Evolutionary conservation across 2,888 invertebrate genomes (phyloP), one percentile per base, ranked within the genome.

Genomic region (Nudaria mundana): DNA sequence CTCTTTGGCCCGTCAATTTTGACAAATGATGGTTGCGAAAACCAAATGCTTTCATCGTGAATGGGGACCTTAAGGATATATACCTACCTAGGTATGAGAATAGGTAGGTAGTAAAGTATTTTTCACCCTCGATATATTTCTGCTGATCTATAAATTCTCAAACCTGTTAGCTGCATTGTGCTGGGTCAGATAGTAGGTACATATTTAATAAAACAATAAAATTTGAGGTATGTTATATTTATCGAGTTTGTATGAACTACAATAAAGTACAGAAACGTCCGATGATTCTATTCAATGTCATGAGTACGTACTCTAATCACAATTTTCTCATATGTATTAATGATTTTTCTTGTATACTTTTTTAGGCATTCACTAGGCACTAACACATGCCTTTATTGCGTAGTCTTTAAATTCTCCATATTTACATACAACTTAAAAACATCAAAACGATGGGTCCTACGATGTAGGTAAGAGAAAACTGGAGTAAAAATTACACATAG

Each of bases 241-340:
- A 87, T 87, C 84, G 78, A 88, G 81, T 86, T 87, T 85, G 84
- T 87, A 87, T 86, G 87, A 81, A 81, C 88, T 88, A 88, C 85
- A 80, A 78, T 88, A 85, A 86, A 83, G 71, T 87, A 87, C 81
- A 81, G 86, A 85, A 84, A 84, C 81, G 81, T 81, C 70, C 70
- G 69, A 84, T 84, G 82, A 83, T 72, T 62, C 81, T 84, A 84
- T 84, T 84, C 78, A 81, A 79, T 76, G 71, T 73, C 59, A 71
- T 73, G 59, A 59, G 54, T 61, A 76, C 66, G 54, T 61, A 76
- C 66, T 71, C 85, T 86, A 86, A 85, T 86, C 86, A 87, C 86
- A 86, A 76, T 81, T 76, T 64, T 81, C 65, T 81, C 83, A 85
- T 87, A 87, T 87, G 85, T 86, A 85, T 84, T 80, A 64, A 78